Base-by-base conservation (phyloP, 2,888 invertebrate species). In the Dryocosmus kuriphilus region DNA sequence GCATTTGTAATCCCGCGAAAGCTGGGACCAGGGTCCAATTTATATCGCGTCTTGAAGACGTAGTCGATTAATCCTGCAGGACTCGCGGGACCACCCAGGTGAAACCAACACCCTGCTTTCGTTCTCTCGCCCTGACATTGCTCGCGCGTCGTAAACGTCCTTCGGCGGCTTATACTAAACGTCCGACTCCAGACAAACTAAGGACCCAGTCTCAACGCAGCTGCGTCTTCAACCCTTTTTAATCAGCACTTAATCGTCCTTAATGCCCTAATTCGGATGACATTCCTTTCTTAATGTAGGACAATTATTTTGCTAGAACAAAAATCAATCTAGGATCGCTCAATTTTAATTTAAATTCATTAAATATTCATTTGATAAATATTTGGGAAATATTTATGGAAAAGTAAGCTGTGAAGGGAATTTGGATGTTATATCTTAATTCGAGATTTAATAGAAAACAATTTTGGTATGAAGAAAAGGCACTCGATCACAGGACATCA, bases 61-160 rank as follows among this genome's bases (percentile, higher is more conserved):
- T 87, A 86, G 86, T 84, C 90, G 90, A 91, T 91, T 90, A 91
- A 91, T 91, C 90, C 91, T 89, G 80, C 79, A 84, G 85, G 88
- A 88, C 85, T 86, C 88, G 85, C 87, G 81, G 79, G 91, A 91
- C 91, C 91, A 91, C 91, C 91, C 91, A 91, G 85, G 89, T 86
- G 86, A 87, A 85, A 85, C 90, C 87, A 89, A 90, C 90, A 89
- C 90, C 90, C 89, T 87, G 46, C 71, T 88, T 84, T 81, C 80
- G 78, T 81, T 82, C 85, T 83, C 81, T 85, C 86, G 84, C 85
- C 86, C 87, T 86, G 88, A 87, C 88, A 86, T 85, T 82, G 86
- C 86, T 88, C 87, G 86, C 86, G 88, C 87, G 86, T 88, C 89
- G 88, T 88, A 88, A 89, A 89, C 84, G 87, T 88, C 87, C 84